phyloP scores from a whole-genome alignment of 2,113 vertebrate genomes.

The Acrocephalus arundinaceus region DNA sequence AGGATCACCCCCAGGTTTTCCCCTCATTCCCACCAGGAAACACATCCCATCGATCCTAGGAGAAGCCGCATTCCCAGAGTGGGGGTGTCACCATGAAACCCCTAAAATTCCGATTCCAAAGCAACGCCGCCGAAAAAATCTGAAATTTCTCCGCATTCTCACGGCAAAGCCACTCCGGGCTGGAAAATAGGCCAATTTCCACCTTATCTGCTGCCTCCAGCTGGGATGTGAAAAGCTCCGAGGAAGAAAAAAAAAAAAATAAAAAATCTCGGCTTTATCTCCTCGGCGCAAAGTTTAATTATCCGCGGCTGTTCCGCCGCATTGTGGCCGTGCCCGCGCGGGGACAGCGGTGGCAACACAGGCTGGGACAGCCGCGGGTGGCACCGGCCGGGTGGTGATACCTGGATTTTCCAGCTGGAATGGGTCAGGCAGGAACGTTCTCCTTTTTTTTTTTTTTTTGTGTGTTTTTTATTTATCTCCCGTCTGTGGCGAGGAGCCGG shows the following conservation, averaged over 20 bases:
- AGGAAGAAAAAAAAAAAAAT: neutral
- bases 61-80: fast-evolving
- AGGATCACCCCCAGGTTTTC: neutral
- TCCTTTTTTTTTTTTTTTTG: neutral
- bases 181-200: conserved; percentile 62
- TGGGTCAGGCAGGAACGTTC: neutral
- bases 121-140: neutral
- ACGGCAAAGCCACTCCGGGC: neutral
- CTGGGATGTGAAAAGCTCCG: conserved; percentile 44
- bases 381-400: neutral
- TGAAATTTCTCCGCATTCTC: neutral
- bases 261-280: conserved; percentile 58
- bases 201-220: conserved; percentile 67
- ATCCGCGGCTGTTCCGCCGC: neutral
- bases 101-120: neutral
- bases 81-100: fast-evolving
- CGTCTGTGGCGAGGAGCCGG: neutral
- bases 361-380: fast-evolving
- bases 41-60: neutral
- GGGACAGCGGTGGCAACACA: neutral
- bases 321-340: neutral
- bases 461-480: neutral
- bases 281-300: conserved; percentile 49
- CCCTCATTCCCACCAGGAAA: neutral
- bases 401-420: neutral